These are phyloP conservation scores for Chrysolina haemoptera DNA, from an alignment of 2,888 invertebrate species.

Conservation along the genomic window DNA sequence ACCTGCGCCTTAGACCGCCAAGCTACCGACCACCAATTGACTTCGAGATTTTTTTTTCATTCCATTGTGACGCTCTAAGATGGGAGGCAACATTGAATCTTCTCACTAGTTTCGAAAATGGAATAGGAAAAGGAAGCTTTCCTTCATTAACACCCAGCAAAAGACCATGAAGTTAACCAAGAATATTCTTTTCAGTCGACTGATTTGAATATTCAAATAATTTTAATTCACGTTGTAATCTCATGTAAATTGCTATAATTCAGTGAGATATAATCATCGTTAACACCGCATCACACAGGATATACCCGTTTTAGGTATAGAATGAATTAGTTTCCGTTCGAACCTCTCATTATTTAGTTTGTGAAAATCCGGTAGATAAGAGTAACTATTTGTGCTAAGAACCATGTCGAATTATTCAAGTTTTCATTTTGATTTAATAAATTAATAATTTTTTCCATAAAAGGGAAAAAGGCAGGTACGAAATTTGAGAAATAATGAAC, in stretches of 20 bases:
- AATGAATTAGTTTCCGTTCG: slow-evolving; percentile 44
- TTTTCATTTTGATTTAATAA: neutral
- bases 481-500: too few species aligned
- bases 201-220: slow-evolving; percentile 9
- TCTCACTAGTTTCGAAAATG: too few species aligned
- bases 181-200: neutral
- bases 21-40: too few species aligned
- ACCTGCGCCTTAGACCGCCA: too few species aligned
- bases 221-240: slow-evolving; percentile 12
- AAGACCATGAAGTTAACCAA: neutral
- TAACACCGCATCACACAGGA: slow-evolving; percentile 39
- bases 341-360: slow-evolving; percentile 37
- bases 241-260: slow-evolving; percentile 28
- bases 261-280: slow-evolving; percentile 25
- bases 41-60: too few species aligned
- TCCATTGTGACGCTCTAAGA: too few species aligned
- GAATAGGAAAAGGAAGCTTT: too few species aligned
- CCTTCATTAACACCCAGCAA: neutral
- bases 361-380: slow-evolving; percentile 19
- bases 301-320: slow-evolving; percentile 45
- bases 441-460: too few species aligned
- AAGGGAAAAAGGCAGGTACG: too few species aligned
- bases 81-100: too few species aligned
- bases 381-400: neutral
- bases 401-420: neutral